These are phyloP conservation scores for Lottia gigantea DNA, from an alignment of 2,888 invertebrate species.

Conservation along the genomic window DNA sequence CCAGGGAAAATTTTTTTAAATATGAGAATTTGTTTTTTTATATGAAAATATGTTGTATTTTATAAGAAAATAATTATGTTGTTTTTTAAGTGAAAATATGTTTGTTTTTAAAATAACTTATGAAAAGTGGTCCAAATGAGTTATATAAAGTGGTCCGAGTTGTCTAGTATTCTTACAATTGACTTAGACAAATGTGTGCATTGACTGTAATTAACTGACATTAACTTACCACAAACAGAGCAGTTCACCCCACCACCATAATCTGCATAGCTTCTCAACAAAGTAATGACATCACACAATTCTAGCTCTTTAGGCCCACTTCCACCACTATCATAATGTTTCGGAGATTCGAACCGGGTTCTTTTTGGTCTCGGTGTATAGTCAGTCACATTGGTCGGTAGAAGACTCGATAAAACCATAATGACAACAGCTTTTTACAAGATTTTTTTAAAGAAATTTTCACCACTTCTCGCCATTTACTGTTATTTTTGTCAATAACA, in stretches of 20 bases:
- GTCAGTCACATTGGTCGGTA: conserved; percentile 25
- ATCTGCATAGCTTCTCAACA: conserved; percentile 47
- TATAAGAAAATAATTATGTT: too few species aligned
- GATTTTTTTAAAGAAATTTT: background rate
- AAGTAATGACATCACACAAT: conserved; percentile 47
- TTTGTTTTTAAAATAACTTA: too few species aligned
- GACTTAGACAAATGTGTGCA: too few species aligned
- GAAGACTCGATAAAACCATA: background rate
- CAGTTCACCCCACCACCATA: conserved; percentile 62
- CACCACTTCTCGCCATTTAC: background rate
- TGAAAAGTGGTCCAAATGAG: too few species aligned
- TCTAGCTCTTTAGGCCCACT: conserved; percentile 44
- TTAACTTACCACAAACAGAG: conserved; percentile 53
- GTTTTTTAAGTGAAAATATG: too few species aligned
- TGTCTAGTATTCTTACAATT: too few species aligned
- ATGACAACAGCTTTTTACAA: background rate
- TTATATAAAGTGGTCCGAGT: too few species aligned
- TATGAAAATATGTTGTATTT: too few species aligned
- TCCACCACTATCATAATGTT: conserved; percentile 40
- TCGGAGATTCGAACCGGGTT: conserved; percentile 35
- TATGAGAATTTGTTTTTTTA: too few species aligned
- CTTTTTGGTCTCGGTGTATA: conserved; percentile 38
- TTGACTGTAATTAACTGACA: too few species aligned
- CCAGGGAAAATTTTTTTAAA: too few species aligned
- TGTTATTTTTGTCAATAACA: background rate